phyloP scores from a whole-genome alignment of 2,888 invertebrate genomes.

The Agonopterix alstromeriana region DNA sequence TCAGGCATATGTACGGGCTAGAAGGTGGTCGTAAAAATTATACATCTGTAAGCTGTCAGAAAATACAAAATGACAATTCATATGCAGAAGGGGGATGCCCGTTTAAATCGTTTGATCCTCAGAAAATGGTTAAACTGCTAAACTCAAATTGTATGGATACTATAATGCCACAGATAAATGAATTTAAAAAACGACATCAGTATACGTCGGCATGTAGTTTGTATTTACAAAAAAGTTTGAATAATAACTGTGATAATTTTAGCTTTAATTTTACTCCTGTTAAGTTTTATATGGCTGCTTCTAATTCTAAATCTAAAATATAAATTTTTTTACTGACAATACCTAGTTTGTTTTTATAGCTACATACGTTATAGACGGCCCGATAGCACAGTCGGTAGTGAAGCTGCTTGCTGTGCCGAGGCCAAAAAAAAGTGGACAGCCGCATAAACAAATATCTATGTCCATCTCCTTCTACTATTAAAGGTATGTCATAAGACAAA shows the following conservation, averaged over 20 bases:
- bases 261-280: constrained; percentile 60
- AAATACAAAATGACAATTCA: constrained; percentile 75
- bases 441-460: too few relatives aligned
- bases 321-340: too few relatives aligned
- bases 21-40: constrained; percentile 81
- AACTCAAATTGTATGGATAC: constrained; percentile 14
- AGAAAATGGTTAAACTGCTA: constrained; percentile 38
- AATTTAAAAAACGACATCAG: constrained; percentile 32
- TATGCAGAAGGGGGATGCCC: constrained; percentile 80
- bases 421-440: too few relatives aligned
- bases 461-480: too few relatives aligned
- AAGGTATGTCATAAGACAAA: too few relatives aligned
- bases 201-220: constrained; percentile 47
- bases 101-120: constrained; percentile 74
- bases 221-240: constrained; percentile 23
- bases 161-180: constrained; percentile 39
- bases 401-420: too few relatives aligned
- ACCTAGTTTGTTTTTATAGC: too few relatives aligned
- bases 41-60: constrained; percentile 73
- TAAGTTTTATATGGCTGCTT: constrained; percentile 41
- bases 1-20: constrained; percentile 83
- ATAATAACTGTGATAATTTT: constrained; percentile 34
- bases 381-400: too few relatives aligned
- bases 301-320: constrained; percentile 10
- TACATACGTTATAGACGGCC: too few relatives aligned